Conservation (phyloP, 2,113 vertebrate genomes). For the Mesocricetus auratus region DNA sequence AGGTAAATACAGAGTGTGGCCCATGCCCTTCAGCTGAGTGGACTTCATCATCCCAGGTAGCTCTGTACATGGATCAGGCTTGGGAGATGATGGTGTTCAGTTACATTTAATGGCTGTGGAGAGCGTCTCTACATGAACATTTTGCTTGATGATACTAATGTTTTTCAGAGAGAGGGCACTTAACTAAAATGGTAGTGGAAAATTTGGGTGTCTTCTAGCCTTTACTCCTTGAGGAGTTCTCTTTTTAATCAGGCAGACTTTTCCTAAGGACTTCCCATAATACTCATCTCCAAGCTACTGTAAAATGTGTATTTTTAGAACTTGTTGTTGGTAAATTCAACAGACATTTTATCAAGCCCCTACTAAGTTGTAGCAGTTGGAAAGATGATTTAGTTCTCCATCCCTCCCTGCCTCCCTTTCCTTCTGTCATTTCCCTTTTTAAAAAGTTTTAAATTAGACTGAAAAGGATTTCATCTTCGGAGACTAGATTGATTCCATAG, state of each 20-base stretch:
- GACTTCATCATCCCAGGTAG: background rate
- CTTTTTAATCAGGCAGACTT: background rate
- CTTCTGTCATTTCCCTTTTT: no score
- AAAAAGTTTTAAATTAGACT: background rate
- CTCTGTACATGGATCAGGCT: background rate
- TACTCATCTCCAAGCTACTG: background rate
- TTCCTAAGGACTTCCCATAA: background rate
- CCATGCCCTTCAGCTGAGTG: background rate
- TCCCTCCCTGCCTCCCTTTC: background rate
- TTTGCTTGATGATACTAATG: background rate
- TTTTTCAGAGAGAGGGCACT: background rate
- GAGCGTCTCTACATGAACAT: background rate
- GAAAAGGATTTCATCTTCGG: background rate
- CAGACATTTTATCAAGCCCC: background rate
- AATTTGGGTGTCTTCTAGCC: background rate
- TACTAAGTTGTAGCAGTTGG: background rate
- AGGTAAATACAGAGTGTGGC: no score
- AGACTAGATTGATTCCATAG: background rate
- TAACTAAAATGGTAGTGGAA: background rate
- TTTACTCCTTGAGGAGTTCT: background rate
- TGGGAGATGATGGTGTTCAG: background rate
- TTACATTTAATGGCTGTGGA: background rate
- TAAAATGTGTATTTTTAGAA: background rate
- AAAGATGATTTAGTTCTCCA: background rate
- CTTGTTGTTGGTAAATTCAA: background rate